Percentiles rank a stretch among this genome's conserved stretches.
Evolutionary conservation across 2,797 vertebrate species (phyloP).

Genomic region (Hippoglossus hippoglossus): DNA sequence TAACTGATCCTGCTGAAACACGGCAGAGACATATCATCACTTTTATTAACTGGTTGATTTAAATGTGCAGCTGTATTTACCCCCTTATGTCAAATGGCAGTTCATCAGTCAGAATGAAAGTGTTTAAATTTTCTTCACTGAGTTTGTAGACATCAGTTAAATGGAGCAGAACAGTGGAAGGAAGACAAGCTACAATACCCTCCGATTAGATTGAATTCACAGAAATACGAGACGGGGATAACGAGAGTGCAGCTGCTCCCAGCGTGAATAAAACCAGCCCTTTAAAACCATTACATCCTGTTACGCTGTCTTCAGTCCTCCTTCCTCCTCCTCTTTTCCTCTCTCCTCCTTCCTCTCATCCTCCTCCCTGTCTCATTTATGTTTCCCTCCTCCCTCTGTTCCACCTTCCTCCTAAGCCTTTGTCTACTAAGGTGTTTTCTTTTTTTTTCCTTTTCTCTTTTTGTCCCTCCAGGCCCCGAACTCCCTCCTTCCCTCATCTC

Average conservation of each 20-base stretch:
- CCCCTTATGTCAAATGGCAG: background rate
- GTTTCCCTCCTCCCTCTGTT: conserved; percentile 41
- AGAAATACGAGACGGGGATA: conserved; percentile 40
- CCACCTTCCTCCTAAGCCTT: conserved; percentile 25
- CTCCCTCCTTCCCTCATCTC: conserved; percentile 17
- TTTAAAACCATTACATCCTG: conserved; percentile 65
- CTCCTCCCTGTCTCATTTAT: conserved; percentile 40
- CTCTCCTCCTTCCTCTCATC: conserved; percentile 41
- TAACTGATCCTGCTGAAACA: no score
- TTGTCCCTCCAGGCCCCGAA: conserved; percentile 17
- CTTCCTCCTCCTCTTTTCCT: conserved; percentile 40
- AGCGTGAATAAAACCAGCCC: conserved; percentile 49
- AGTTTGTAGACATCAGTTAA: conserved; percentile 14
- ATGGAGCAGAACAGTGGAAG: conserved; percentile 15
- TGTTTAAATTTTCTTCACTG: background rate
- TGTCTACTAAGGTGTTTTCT: conserved; percentile 25
- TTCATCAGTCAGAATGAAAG: background rate
- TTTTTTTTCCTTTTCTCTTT: conserved; percentile 31
- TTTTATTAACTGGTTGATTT: background rate
- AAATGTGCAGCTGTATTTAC: background rate
- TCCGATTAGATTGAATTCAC: conserved; percentile 37
- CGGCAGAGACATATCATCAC: no score
- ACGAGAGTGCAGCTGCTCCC: conserved; percentile 48
- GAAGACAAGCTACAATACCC: conserved; percentile 10
- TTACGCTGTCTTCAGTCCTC: conserved; percentile 46